Conservation (phyloP, 2,113 vertebrate species). For the Hypanus sabinus region DNA sequence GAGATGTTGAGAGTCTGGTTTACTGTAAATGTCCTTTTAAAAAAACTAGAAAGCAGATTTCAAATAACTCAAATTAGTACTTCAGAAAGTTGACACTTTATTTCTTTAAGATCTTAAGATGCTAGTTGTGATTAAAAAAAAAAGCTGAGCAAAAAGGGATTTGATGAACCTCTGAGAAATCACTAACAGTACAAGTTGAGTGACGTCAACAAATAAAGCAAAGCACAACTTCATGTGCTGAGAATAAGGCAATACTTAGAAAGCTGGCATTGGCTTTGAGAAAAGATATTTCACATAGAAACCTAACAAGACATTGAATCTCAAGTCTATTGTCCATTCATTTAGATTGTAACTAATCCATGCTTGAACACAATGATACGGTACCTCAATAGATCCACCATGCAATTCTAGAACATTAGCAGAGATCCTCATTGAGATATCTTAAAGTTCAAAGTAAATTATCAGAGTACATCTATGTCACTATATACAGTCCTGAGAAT, state of each 20-base stretch:
- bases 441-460: too few species aligned
- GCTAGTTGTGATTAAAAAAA: too few species aligned
- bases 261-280: neutral
- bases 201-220: neutral
- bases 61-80: neutral
- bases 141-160: neutral
- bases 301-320: neutral
- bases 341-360: neutral
- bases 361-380: neutral
- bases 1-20: neutral
- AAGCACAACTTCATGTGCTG: neutral
- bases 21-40: neutral
- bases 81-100: neutral
- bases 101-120: neutral
- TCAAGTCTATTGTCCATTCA: neutral
- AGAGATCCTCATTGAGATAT: neutral
- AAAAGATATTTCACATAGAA: neutral
- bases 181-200: neutral
- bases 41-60: neutral
- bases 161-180: neutral
- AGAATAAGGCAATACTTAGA: neutral
- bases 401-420: neutral
- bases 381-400: neutral
- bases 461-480: too few species aligned
- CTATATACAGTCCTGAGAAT: too few species aligned